These are phyloP conservation scores for Sanderia malayensis DNA, from an alignment of 30 jellyfish, hydroid and myxozoan genomes.

Conservation along the genomic window DNA sequence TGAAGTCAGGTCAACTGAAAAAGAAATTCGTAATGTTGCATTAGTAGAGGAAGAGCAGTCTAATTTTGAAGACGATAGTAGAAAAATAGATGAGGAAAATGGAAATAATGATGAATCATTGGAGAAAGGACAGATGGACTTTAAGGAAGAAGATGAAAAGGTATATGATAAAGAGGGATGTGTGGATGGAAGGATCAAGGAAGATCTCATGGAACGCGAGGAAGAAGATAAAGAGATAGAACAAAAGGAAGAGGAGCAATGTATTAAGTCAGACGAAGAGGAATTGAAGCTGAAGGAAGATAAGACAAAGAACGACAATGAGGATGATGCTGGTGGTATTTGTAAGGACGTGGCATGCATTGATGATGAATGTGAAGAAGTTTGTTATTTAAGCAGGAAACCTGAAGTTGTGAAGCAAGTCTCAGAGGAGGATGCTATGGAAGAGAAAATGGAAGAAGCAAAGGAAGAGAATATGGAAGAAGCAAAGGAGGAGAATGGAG, in stretches of 20 bases:
- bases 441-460: background rate
- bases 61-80: background rate
- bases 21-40: background rate
- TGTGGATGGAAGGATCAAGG: background rate
- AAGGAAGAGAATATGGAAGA: conserved; percentile 10
- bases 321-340: background rate
- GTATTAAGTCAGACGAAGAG: background rate
- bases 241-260: background rate
- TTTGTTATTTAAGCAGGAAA: background rate
- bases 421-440: background rate
- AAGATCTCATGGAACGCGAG: background rate
- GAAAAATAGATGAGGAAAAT: background rate
- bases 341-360: background rate
- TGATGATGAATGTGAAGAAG: background rate
- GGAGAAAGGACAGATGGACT: background rate
- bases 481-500: background rate
- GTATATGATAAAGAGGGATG: too few relatives aligned
- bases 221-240: background rate
- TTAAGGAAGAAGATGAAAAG: background rate
- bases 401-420: background rate
- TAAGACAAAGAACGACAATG: background rate
- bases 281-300: background rate
- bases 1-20: background rate
- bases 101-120: background rate
- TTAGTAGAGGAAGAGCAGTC: background rate